A percentile compares a stretch with the other conserved stretches of the same genome.
Evolutionary conservation across 1,140 invertebrate species (phyloP).

Genomic region (Conus betulinus): DNA sequence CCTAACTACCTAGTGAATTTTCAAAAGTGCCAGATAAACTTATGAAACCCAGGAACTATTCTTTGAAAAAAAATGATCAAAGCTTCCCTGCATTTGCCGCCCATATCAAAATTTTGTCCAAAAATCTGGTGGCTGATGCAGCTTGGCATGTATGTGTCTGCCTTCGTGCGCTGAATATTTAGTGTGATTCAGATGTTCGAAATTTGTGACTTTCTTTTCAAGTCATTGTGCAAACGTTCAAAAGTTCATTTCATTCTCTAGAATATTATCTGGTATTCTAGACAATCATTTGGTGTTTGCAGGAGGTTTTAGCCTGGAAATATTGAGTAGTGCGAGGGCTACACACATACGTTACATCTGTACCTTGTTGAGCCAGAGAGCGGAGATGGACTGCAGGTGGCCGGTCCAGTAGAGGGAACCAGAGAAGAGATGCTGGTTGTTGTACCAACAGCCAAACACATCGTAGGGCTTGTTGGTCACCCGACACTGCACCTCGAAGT

Average conservation of each 20-base stretch:
- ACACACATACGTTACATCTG: not conserved
- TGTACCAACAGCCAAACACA: constrained; percentile 93
- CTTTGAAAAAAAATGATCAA: too few species aligned
- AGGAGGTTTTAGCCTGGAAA: not conserved
- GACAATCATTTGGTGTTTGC: not conserved
- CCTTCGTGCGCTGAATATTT: too few species aligned
- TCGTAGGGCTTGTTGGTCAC: constrained; percentile 92
- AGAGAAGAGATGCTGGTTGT: constrained; percentile 87
- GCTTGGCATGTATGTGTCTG: too few species aligned
- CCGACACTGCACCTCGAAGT: constrained; percentile 86
- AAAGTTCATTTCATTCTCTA: not conserved
- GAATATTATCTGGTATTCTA: not conserved
- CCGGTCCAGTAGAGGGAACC: constrained; percentile 88
- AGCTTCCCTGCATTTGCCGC: too few species aligned
- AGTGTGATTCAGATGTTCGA: too few species aligned
- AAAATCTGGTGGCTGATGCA: too few species aligned
- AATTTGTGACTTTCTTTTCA: too few species aligned
- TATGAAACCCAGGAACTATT: too few species aligned
- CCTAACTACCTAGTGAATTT: too few species aligned
- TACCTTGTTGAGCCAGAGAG: constrained; percentile 89
- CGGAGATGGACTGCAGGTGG: constrained; percentile 86
- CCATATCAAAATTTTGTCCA: too few species aligned
- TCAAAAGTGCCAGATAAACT: too few species aligned
- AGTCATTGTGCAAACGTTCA: not conserved
- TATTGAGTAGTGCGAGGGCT: not conserved